These are phyloP conservation scores for Brachionus rotundiformis DNA, from an alignment of 1,140 invertebrate genomes.

Conservation along the genomic window DNA sequence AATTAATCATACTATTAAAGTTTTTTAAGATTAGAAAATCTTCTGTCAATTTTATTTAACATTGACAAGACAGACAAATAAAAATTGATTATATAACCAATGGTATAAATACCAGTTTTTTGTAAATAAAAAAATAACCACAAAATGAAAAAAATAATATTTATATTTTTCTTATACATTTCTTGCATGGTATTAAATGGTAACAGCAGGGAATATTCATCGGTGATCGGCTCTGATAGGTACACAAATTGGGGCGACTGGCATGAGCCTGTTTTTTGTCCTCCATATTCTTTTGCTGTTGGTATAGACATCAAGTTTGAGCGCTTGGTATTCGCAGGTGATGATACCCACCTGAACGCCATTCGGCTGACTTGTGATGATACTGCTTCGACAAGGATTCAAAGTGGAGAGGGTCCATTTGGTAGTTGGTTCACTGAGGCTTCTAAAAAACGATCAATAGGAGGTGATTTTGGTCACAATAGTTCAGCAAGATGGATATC, in stretches of 20 bases:
- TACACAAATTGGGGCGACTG: background rate
- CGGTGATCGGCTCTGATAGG: background rate
- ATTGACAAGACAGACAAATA: no score
- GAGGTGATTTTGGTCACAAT: no score
- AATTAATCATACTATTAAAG: no score
- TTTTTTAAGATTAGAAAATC: no score
- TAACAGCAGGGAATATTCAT: background rate
- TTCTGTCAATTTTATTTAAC: no score
- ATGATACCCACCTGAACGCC: background rate
- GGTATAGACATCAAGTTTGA: background rate
- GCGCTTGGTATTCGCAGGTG: background rate
- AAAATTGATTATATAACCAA: no score
- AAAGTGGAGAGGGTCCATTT: slow-evolving; percentile 7
- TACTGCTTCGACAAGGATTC: slow-evolving; percentile 18
- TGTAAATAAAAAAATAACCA: no score
- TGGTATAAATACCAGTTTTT: no score
- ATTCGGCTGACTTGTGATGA: slow-evolving; percentile 12
- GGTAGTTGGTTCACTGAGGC: background rate
- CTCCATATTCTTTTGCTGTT: background rate
- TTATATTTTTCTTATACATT: no score
- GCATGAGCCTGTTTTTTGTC: slow-evolving; percentile 27
- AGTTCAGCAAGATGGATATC: background rate
- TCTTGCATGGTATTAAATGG: background rate
- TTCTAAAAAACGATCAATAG: background rate
- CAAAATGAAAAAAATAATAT: no score